phyloP scores from a whole-genome alignment of 64 coral and sea anemone genomes.

The Stichodactyla helianthus region DNA sequence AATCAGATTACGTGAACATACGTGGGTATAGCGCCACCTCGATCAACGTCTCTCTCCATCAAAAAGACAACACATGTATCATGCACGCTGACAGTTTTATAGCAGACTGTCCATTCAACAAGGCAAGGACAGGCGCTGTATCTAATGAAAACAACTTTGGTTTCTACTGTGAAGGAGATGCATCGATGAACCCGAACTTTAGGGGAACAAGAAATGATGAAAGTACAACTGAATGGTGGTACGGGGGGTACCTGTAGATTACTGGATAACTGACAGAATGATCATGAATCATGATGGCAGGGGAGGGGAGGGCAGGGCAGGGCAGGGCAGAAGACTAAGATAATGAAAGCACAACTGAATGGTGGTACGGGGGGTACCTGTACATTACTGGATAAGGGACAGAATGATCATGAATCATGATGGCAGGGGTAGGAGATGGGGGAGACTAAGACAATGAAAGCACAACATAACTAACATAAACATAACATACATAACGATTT shows the following conservation, averaged over 20 bases:
- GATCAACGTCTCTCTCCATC: conserved; percentile 21
- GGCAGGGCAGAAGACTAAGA: too few species aligned
- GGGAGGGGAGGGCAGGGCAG: too few species aligned
- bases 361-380: conserved; percentile 28
- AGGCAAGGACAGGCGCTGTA: neutral
- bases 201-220: conserved; percentile 10
- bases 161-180: neutral
- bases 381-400: too few species aligned
- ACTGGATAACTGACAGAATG: too few species aligned
- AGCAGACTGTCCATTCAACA: conserved; percentile 25
- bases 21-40: conserved; percentile 19
- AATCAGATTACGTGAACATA: conserved; percentile 43
- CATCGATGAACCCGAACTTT: conserved; percentile 29
- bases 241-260: conserved; percentile 11
- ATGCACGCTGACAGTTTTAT: conserved; percentile 26
- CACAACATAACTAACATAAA: too few species aligned
- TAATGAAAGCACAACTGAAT: conserved; percentile 5
- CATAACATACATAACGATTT: too few species aligned
- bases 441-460: too few species aligned
- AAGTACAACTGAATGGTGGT: conserved; percentile 24
- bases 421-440: too few species aligned
- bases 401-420: too few species aligned
- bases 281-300: too few species aligned
- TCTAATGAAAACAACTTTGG: conserved; percentile 46
- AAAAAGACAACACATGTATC: neutral